Base-by-base conservation (phyloP, 2,113 vertebrate species). In the Cryptotis parvus region DNA sequence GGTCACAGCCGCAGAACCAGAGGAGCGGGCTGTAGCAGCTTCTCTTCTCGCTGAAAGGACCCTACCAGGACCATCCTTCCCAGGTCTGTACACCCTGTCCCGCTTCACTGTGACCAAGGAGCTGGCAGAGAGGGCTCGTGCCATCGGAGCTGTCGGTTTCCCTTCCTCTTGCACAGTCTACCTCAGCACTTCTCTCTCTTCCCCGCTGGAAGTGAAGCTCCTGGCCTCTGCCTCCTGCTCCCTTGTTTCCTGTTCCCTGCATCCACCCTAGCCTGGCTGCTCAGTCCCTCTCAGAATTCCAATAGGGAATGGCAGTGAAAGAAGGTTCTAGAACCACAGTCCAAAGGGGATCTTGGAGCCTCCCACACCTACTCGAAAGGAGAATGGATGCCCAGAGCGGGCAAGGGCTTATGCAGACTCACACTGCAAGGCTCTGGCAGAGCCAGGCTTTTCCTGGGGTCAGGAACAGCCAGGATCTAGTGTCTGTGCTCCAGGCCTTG, bases 141-240 rank as follows among this genome's bases (percentile, higher is more conserved):
- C 55, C 39, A 43, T 70, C 18, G 14, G 11, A 90, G 55, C 78
- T 41, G n/a, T 84, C 20, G 52, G 11, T 73, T 89, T 95, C 84
- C 66, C 61, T 92, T 94, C 77, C 87, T 91, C 58, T 93, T 73
- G 96, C 79, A 94, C 75, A 70, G 87, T 94, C 96, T 97, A 97
- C 96, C 96, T 97, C 96, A 95, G 88, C 74, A 24, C 1, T 20
- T 82, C 79, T 79, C 12, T 87, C 86, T 93, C 82, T 89, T 89
- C 90, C 76, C 69, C 79, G 63, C 49, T 45, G 83, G 72, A 87
- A 83, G 0, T 52, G 69, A 55, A 69, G 35, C 37, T 55, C 69
- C 45, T n/a, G 39, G 31, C 52, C 79, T 58, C 74, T 61, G 37
- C 39, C 18, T 80, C 77, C 41, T 8, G 11, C 45, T 73, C 20